Percentiles rank a stretch among this genome's conserved stretches.
Evolutionary conservation across 2,888 invertebrate genomes (phyloP).

Genomic region (Diploptera punctata): DNA sequence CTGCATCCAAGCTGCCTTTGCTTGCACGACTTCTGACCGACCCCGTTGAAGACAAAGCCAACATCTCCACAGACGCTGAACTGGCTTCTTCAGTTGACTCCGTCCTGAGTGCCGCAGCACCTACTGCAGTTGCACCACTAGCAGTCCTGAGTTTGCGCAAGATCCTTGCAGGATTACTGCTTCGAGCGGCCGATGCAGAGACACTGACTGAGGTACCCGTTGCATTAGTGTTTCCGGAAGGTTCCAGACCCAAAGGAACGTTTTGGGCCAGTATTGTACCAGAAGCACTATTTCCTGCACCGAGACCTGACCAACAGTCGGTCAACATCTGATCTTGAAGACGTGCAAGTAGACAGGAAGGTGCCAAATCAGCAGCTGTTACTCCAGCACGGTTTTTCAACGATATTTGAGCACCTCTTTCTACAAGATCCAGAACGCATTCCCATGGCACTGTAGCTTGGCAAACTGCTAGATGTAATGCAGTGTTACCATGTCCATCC

Average conservation of each 20-base stretch:
- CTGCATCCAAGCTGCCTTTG: constrained; percentile 24
- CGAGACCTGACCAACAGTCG: constrained; percentile 52
- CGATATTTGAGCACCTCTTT: constrained; percentile 58
- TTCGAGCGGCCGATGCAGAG: not conserved
- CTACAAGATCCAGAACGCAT: constrained; percentile 58
- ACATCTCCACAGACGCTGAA: constrained; percentile 47
- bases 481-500: constrained; percentile 63
- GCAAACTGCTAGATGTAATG: constrained; percentile 63
- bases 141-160: constrained; percentile 56
- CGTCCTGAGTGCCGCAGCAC: constrained; percentile 44
- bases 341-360: constrained; percentile 54
- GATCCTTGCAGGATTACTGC: constrained; percentile 47
- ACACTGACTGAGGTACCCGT: not conserved
- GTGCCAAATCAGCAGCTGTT: constrained; percentile 60
- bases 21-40: constrained; percentile 44
- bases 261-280: not conserved
- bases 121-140: constrained; percentile 43
- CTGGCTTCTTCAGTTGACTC: constrained; percentile 55
- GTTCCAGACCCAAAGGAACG: not conserved
- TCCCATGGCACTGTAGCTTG: constrained; percentile 62
- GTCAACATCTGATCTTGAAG: constrained; percentile 60
- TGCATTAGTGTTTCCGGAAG: not conserved
- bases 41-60: constrained; percentile 47
- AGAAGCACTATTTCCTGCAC: constrained; percentile 22
- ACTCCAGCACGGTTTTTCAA: constrained; percentile 58